These are phyloP conservation scores for Venturia canescens DNA, from an alignment of 1,140 invertebrate genomes.

Conservation along the genomic window DNA sequence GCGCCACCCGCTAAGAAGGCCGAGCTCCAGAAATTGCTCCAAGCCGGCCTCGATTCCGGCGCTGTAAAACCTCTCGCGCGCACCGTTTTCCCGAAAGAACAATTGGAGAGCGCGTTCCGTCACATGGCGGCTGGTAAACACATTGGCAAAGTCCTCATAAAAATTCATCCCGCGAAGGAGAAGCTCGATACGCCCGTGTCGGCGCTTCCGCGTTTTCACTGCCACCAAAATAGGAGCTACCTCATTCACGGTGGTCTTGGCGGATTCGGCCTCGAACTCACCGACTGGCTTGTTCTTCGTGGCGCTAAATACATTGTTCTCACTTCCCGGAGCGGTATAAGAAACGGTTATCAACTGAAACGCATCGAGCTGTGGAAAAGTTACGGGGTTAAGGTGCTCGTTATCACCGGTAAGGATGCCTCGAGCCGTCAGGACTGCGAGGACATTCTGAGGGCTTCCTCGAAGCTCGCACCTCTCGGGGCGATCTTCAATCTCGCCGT, in stretches of 20 bases:
- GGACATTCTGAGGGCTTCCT: constrained; percentile 79
- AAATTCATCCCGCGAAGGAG: constrained; percentile 76
- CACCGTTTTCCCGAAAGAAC: constrained; percentile 71
- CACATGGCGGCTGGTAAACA: constrained; percentile 87
- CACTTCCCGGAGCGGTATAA: constrained; percentile 83
- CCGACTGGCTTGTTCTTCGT: constrained; percentile 85
- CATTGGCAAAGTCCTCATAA: constrained; percentile 84
- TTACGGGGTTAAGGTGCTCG: constrained; percentile 77
- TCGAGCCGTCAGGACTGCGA: constrained; percentile 76
- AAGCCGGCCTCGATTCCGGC: constrained; percentile 77
- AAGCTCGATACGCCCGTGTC: constrained; percentile 60
- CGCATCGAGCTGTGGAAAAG: constrained; percentile 76
- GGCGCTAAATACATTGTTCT: constrained; percentile 84
- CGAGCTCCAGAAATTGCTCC: constrained; percentile 67
- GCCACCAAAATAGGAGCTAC: constrained; percentile 73
- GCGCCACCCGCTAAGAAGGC: constrained; percentile 64
- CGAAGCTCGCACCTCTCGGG: constrained; percentile 81
- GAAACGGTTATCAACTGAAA: constrained; percentile 83
- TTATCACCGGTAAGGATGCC: constrained; percentile 75
- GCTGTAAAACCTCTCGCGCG: constrained; percentile 75
- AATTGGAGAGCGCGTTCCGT: constrained; percentile 77
- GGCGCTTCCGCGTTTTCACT: constrained; percentile 78
- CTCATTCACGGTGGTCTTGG: constrained; percentile 84
- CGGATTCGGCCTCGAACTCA: constrained; percentile 88
- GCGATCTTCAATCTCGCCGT: constrained; percentile 90